These are phyloP conservation scores for Psococerastis gibbosa DNA, from an alignment of 2,888 invertebrate genomes.

Conservation along the genomic window DNA sequence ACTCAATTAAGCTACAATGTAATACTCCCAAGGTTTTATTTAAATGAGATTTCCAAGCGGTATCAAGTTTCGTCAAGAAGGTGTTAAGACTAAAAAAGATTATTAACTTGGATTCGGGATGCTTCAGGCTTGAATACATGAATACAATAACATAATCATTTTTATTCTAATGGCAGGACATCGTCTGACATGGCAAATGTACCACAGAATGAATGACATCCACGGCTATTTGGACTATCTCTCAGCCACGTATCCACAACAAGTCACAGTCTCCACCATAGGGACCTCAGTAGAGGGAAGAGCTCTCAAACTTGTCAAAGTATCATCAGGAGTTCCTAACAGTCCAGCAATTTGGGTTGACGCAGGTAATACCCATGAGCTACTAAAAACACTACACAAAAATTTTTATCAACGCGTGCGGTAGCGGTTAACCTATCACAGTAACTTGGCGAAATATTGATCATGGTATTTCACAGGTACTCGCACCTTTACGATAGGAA, in stretches of 20 bases:
- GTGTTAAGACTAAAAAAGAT: too few relatives aligned
- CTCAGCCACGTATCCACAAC: slow-evolving; percentile 39
- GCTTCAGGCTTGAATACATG: slow-evolving; percentile 68
- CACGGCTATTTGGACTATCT: slow-evolving; percentile 46
- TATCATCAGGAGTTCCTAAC: slow-evolving; percentile 28
- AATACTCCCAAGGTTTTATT: too few relatives aligned
- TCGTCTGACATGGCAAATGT: slow-evolving; percentile 57
- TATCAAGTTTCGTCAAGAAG: too few relatives aligned
- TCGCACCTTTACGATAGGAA: too few relatives aligned
- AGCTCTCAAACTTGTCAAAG: slow-evolving; percentile 48
- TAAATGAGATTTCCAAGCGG: too few relatives aligned
- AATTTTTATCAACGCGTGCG: too few relatives aligned
- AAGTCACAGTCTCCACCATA: slow-evolving; percentile 46
- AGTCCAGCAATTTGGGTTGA: slow-evolving; percentile 67
- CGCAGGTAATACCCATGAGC: slow-evolving; percentile 45
- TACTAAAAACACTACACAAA: too few relatives aligned
- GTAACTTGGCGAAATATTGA: too few relatives aligned
- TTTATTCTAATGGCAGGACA: slow-evolving; percentile 29
- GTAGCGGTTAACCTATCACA: too few relatives aligned
- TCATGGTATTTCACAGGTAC: too few relatives aligned
- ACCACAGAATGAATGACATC: slow-evolving; percentile 46
- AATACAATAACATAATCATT: too few relatives aligned
- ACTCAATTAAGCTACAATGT: too few relatives aligned
- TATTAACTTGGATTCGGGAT: slow-evolving; percentile 36
- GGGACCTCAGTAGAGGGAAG: slow-evolving; percentile 55